These are phyloP conservation scores for Drosophila bifasciata DNA, from an alignment of 1,140 invertebrate genomes.

Conservation along the genomic window DNA sequence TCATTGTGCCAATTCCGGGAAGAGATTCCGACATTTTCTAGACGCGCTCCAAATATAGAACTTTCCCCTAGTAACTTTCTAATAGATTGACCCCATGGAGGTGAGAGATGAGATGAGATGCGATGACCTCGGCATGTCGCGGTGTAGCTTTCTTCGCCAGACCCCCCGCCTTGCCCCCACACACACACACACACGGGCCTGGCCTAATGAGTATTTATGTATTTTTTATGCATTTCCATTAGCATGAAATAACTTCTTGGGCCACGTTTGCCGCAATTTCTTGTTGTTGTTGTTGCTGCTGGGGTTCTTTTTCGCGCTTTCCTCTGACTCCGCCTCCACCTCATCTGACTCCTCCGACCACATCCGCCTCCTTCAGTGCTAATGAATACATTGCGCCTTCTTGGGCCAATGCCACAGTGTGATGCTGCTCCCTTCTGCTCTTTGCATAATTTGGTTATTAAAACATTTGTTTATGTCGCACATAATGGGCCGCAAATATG, in stretches of 20 bases:
- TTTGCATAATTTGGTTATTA: slow-evolving; percentile 78
- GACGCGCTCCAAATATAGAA: slow-evolving; percentile 40
- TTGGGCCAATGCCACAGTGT: slow-evolving; percentile 1
- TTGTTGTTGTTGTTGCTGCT: background rate
- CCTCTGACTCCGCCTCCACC: slow-evolving; percentile 6
- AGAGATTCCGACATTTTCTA: slow-evolving; percentile 12
- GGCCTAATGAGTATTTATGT: slow-evolving; percentile 77
- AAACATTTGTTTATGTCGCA: slow-evolving; percentile 77
- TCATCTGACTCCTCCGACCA: no score
- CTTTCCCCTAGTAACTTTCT: slow-evolving; percentile 68
- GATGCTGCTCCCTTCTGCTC: slow-evolving; percentile 21
- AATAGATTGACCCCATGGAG: slow-evolving; percentile 61
- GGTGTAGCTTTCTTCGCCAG: slow-evolving; percentile 55
- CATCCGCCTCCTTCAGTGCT: slow-evolving; percentile 12
- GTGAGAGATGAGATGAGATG: slow-evolving; percentile 18
- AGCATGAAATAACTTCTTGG: slow-evolving; percentile 54
- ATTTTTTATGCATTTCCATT: slow-evolving; percentile 79
- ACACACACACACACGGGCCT: slow-evolving; percentile 27
- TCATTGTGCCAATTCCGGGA: slow-evolving; percentile 43
- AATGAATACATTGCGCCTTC: slow-evolving; percentile 63
- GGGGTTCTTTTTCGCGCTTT: slow-evolving; percentile 36
- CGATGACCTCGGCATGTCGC: slow-evolving; percentile 29
- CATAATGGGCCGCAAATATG: slow-evolving; percentile 67
- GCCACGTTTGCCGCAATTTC: background rate
- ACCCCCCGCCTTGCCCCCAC: slow-evolving; percentile 1